Conservation (phyloP, 2,797 vertebrate species). For the Anas capensis region DNA sequence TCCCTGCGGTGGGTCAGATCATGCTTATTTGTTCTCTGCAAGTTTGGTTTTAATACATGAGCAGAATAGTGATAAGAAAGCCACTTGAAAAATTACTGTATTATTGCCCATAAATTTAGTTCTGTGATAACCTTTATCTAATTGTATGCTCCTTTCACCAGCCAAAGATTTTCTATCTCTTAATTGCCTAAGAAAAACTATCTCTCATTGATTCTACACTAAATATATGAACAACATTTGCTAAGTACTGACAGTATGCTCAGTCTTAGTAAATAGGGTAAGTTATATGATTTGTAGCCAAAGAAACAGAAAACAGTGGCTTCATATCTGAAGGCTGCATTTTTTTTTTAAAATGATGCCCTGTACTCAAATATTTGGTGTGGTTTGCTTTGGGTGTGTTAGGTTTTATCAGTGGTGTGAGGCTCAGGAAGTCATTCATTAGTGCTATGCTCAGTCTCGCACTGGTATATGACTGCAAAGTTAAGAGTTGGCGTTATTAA, state of each 20-base stretch:
- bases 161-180: neutral
- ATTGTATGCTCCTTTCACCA: neutral
- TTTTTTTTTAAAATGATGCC: neutral
- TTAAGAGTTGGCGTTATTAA: neutral
- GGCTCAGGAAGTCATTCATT: neutral
- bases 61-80: neutral
- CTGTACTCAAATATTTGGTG: neutral
- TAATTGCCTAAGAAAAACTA: neutral
- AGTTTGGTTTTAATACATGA: neutral
- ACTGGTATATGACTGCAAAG: neutral
- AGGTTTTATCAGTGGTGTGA: neutral
- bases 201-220: neutral
- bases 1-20: neutral
- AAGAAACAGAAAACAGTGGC: neutral
- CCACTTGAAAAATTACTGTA: neutral
- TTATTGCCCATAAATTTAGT: neutral
- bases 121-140: neutral
- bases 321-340: neutral
- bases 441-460: neutral
- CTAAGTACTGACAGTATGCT: neutral
- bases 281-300: neutral
- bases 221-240: neutral
- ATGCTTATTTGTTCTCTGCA: fast-evolving
- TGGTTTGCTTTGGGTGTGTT: neutral
- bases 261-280: neutral